Conservation (phyloP, 2,888 invertebrate genomes). For the Plagiodera versicolora region DNA sequence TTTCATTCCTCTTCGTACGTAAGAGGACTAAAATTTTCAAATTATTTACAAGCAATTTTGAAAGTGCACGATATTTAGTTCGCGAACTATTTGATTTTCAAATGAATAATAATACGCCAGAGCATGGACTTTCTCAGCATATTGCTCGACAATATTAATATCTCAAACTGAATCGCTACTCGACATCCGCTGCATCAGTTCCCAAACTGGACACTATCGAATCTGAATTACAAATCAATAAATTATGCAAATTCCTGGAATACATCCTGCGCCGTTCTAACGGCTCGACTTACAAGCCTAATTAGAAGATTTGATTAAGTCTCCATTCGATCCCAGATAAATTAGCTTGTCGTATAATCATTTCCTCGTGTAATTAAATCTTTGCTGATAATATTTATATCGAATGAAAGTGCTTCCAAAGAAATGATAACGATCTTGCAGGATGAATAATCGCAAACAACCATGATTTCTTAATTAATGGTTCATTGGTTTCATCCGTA, state of each 20-base stretch:
- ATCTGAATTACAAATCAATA: neutral
- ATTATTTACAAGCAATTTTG: neutral
- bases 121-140: neutral
- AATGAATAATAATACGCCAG: neutral
- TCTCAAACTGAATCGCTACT: too few species aligned
- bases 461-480: neutral
- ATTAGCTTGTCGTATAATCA: conserved; percentile 5
- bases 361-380: conserved; percentile 17
- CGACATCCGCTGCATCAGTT: neutral
- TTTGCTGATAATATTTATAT: conserved; percentile 11
- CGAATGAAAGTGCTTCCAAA: conserved; percentile 3
- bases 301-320: conserved; percentile 15
- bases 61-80: neutral
- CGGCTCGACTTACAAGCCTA: conserved; percentile 16
- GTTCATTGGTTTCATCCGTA: neutral
- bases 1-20: too few species aligned
- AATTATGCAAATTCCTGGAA: conserved; percentile 1
- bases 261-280: conserved; percentile 6
- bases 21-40: neutral
- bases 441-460: conserved; percentile 8
- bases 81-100: neutral
- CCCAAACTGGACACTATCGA: neutral
- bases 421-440: conserved; percentile 2
- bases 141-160: neutral
- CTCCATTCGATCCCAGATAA: conserved; percentile 13